Evolutionary conservation across 2,888 invertebrate species (phyloP).

Genomic region (Xestia ashworthii): DNA sequence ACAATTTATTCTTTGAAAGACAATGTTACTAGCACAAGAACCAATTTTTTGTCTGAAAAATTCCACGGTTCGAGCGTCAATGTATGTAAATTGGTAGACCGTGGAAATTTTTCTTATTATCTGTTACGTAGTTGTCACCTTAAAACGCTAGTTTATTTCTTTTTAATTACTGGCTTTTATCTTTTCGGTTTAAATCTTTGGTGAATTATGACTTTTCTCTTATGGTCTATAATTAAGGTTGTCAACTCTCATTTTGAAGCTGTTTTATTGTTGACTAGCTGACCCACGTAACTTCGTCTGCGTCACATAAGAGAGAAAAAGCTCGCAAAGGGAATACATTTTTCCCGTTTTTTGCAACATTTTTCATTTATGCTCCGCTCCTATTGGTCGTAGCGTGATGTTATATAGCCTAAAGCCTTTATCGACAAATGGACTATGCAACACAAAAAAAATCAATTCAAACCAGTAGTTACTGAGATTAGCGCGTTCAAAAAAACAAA

Average conservation of each 20-base stretch:
- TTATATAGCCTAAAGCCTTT: too few relatives aligned
- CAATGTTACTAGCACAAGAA: not conserved
- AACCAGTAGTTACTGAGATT: too few relatives aligned
- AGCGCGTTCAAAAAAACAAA: too few relatives aligned
- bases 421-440: too few relatives aligned
- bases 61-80: not conserved
- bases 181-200: constrained; percentile 26
- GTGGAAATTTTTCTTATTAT: constrained; percentile 5
- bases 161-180: constrained; percentile 57
- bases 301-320: too few relatives aligned
- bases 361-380: too few relatives aligned
- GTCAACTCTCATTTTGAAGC: constrained; percentile 52
- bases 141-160: constrained; percentile 41
- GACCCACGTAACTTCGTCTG: too few relatives aligned
- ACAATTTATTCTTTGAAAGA: not conserved
- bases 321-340: too few relatives aligned
- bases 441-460: too few relatives aligned
- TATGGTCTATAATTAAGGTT: constrained; percentile 37
- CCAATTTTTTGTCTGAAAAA: not conserved
- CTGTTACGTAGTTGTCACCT: constrained; percentile 35
- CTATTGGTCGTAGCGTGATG: too few relatives aligned
- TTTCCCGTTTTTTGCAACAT: too few relatives aligned
- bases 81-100: not conserved
- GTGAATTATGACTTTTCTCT: constrained; percentile 48
- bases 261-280: constrained; percentile 22